Percentiles rank a stretch among this genome's conserved stretches.
Evolutionary conservation across 1,140 invertebrate species (phyloP).

Genomic region (Drosophila willistoni): DNA sequence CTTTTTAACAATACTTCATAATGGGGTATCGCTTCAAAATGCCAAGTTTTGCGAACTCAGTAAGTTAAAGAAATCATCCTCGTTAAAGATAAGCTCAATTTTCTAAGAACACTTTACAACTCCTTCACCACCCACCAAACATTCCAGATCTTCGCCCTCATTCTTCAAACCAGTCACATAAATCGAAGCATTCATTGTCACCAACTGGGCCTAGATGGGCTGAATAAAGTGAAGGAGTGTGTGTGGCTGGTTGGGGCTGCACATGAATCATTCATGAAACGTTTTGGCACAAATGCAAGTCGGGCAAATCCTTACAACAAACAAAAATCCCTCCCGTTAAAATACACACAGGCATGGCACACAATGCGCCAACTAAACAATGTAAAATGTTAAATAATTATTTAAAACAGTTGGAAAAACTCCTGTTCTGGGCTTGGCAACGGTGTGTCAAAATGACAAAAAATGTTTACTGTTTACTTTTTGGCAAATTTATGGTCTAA

Average conservation of each 20-base stretch:
- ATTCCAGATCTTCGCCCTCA: too few relatives aligned
- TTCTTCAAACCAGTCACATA: slow-evolving; percentile 36
- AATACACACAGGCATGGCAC: slow-evolving; percentile 34
- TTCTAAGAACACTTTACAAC: slow-evolving; percentile 3
- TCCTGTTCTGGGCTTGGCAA: neutral
- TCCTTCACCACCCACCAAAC: neutral
- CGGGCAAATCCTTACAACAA: slow-evolving; percentile 76
- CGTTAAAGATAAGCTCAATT: neutral
- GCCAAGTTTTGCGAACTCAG: too few relatives aligned
- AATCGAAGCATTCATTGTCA: slow-evolving; percentile 68
- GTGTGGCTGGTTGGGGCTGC: neutral
- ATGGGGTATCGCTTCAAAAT: neutral
- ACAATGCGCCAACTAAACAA: slow-evolving; percentile 68
- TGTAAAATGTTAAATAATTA: slow-evolving; percentile 80
- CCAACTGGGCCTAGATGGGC: slow-evolving; percentile 61
- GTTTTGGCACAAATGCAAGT: slow-evolving; percentile 77
- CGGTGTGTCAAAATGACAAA: slow-evolving; percentile 39
- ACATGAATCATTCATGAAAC: slow-evolving; percentile 78
- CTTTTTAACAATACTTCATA: too few relatives aligned
- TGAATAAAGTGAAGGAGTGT: neutral
- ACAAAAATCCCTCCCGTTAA: slow-evolving; percentile 45
- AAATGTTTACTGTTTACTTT: slow-evolving; percentile 79
- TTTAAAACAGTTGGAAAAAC: slow-evolving; percentile 56
- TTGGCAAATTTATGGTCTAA: slow-evolving; percentile 71
- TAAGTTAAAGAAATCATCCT: too few relatives aligned